Evolutionary conservation across 2,888 invertebrate species (phyloP).

Genomic region (Drosophila gaucha): DNA sequence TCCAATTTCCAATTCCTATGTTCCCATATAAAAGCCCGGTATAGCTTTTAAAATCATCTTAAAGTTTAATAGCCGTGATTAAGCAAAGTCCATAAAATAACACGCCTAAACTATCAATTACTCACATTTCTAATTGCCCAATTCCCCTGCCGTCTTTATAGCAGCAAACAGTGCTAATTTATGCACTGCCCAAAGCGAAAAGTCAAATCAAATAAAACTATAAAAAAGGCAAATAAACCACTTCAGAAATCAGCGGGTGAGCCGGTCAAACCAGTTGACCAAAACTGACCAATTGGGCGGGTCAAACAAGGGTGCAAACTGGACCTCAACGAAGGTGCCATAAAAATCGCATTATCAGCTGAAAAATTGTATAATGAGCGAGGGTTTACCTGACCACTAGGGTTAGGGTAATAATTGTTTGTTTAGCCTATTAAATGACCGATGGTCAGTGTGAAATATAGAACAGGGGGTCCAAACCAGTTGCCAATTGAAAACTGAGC

Average conservation of each 20-base stretch:
- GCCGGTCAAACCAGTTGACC: slow-evolving; percentile 58
- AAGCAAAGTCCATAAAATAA: slow-evolving; percentile 19
- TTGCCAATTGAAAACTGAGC: slow-evolving; percentile 10
- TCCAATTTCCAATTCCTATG: neutral
- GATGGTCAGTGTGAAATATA: slow-evolving; percentile 31
- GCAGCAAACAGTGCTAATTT: slow-evolving; percentile 66
- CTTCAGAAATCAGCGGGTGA: slow-evolving; percentile 62
- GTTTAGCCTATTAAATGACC: slow-evolving; percentile 51
- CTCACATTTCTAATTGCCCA: slow-evolving; percentile 57
- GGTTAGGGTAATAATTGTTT: slow-evolving; percentile 22
- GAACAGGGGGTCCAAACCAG: slow-evolving; percentile 22
- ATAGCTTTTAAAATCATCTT: neutral
- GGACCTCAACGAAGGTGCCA: slow-evolving; percentile 43
- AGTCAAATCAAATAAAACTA: slow-evolving; percentile 72
- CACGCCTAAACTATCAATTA: slow-evolving; percentile 57
- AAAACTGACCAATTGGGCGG: slow-evolving; percentile 53
- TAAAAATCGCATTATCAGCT: slow-evolving; percentile 70
- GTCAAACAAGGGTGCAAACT: slow-evolving; percentile 55
- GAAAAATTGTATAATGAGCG: slow-evolving; percentile 51
- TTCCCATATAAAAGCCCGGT: neutral
- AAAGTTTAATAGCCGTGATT: neutral
- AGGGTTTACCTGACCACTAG: slow-evolving; percentile 30
- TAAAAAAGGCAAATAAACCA: slow-evolving; percentile 46
- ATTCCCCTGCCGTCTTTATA: slow-evolving; percentile 22
- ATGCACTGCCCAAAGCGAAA: slow-evolving; percentile 73